Percentiles rank a stretch among this genome's conserved stretches.
These are phyloP conservation scores for Papilio demoleus DNA, from an alignment of 2,888 invertebrate genomes.

Conservation along the genomic window DNA sequence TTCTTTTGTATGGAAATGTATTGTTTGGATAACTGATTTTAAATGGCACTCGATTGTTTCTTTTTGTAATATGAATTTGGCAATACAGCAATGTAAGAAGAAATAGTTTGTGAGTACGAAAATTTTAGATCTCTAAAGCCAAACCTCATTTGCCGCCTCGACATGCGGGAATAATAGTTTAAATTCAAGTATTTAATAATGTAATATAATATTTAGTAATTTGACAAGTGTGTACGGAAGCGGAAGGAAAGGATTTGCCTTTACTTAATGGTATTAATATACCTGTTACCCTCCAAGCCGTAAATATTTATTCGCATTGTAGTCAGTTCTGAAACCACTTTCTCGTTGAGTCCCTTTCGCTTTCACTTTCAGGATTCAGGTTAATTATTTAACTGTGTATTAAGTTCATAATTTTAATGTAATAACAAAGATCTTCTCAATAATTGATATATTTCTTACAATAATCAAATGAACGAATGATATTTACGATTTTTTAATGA, in stretches of 20 bases:
- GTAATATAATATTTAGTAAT: background rate
- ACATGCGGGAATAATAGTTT: no score
- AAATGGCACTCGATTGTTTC: background rate
- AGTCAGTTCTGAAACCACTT: slow-evolving; percentile 25
- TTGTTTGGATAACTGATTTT: slow-evolving; percentile 13
- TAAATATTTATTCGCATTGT: slow-evolving; percentile 4
- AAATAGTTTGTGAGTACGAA: no score
- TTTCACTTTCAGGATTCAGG: slow-evolving; percentile 18
- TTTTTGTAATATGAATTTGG: background rate
- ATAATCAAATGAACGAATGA: no score
- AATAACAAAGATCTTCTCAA: no score
- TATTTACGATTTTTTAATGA: no score
- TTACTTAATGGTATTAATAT: background rate
- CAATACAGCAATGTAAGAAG: background rate
- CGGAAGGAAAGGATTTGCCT: background rate
- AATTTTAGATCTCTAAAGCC: no score
- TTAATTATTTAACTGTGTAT: slow-evolving; percentile 6
- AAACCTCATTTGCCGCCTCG: no score
- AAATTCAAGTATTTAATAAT: no score
- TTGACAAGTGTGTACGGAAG: background rate
- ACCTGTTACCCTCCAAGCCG: background rate
- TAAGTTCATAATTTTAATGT: background rate
- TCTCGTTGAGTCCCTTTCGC: slow-evolving; percentile 23
- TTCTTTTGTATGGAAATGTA: slow-evolving; percentile 25
- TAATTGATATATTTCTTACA: no score